Percentiles rank a stretch among this genome's conserved stretches.
Evolutionary conservation across 1,140 invertebrate species (phyloP).

Genomic region (Cardiocondyla obscurior): DNA sequence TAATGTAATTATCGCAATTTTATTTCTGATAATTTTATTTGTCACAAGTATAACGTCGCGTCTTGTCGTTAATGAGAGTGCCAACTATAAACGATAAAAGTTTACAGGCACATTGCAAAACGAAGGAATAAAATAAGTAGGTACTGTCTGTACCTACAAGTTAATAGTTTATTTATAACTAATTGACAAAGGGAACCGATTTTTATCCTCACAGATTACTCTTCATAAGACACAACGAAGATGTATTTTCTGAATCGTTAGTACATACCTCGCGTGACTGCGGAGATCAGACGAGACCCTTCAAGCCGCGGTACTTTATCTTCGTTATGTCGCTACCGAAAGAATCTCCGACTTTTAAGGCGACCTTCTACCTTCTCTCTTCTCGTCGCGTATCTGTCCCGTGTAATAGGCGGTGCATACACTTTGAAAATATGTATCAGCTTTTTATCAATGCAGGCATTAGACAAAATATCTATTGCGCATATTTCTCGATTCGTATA

Average conservation of each 20-base stretch:
- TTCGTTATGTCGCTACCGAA: conserved; percentile 53
- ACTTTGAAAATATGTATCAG: background rate
- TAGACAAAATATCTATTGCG: background rate
- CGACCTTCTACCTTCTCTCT: conserved; percentile 17
- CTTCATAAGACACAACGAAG: conserved; percentile 50
- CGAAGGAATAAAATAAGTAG: background rate
- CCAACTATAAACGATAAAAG: background rate
- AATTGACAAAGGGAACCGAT: conserved; percentile 5
- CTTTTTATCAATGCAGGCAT: background rate
- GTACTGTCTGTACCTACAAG: background rate
- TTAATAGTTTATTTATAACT: background rate
- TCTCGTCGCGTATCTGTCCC: background rate
- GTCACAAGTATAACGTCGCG: background rate
- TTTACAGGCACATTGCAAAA: background rate
- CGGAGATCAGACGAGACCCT: conserved; percentile 45
- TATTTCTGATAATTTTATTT: background rate
- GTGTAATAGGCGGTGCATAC: conserved; percentile 16
- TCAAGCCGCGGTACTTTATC: conserved; percentile 41
- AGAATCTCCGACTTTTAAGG: conserved; percentile 51
- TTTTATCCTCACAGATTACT: background rate
- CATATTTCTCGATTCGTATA: background rate
- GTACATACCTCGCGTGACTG: conserved; percentile 48
- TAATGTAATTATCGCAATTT: background rate
- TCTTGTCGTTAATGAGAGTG: background rate
- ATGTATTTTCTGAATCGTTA: conserved; percentile 51